A percentile compares a stretch with the other conserved stretches of the same genome.
Conservation (phyloP, 2,888 invertebrate species). For the Dolomedes plantarius region DNA sequence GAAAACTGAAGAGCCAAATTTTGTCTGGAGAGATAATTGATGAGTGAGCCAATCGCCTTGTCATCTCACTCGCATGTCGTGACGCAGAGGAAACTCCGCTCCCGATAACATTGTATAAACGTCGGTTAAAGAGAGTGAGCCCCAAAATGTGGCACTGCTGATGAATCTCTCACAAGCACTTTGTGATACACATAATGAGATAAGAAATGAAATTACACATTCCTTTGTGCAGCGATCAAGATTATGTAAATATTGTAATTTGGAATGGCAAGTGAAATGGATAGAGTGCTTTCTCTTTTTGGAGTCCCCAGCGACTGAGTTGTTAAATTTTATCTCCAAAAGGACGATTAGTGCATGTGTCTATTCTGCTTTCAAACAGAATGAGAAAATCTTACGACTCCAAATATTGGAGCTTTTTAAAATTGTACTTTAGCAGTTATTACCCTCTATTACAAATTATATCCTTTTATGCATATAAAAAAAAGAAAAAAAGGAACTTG, state of each 20-base stretch:
- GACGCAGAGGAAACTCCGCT: slow-evolving; percentile 27
- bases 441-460: too few relatives aligned
- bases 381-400: too few relatives aligned
- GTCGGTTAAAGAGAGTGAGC: slow-evolving; percentile 24
- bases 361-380: too few relatives aligned
- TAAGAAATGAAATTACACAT: slow-evolving; percentile 9
- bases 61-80: slow-evolving; percentile 59
- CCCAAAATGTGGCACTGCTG: background rate
- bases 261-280: background rate
- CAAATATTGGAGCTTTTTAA: too few relatives aligned
- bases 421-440: too few relatives aligned
- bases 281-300: background rate
- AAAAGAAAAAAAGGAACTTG: too few relatives aligned
- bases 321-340: background rate
- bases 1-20: too few relatives aligned
- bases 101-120: slow-evolving; percentile 37
- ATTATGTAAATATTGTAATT: slow-evolving; percentile 9
- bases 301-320: background rate
- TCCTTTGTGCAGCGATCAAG: slow-evolving; percentile 9
- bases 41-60: slow-evolving; percentile 59
- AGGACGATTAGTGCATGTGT: too few relatives aligned
- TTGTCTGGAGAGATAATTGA: slow-evolving; percentile 38
- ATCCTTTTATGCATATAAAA: too few relatives aligned
- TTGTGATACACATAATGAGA: background rate
- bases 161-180: background rate